phyloP scores from a whole-genome alignment of 1,140 invertebrate species.

The Drosophila cardini region DNA sequence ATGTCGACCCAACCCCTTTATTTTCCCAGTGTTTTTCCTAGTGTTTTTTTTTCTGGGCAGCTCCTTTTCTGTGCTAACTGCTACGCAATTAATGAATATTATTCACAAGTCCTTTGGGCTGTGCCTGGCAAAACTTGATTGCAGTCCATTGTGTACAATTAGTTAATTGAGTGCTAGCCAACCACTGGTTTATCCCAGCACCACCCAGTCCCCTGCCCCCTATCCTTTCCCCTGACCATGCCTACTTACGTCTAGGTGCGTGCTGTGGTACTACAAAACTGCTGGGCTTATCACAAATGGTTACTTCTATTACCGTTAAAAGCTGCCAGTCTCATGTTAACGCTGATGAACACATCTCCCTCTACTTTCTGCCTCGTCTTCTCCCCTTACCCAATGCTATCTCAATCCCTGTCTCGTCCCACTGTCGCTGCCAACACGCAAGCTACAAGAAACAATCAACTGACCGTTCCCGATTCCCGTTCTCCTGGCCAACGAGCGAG shows the following conservation, averaged over 20 bases:
- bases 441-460: slow-evolving; percentile 54
- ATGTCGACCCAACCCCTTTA: slow-evolving; percentile 46
- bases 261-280: slow-evolving; percentile 22
- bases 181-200: slow-evolving; percentile 34
- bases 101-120: slow-evolving; percentile 50
- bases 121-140: slow-evolving; percentile 34
- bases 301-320: slow-evolving; percentile 49
- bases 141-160: slow-evolving; percentile 74
- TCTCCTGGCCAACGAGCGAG: slow-evolving; percentile 7
- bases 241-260: slow-evolving; percentile 20
- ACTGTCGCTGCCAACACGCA: slow-evolving; percentile 34
- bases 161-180: slow-evolving; percentile 76
- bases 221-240: slow-evolving; percentile 7
- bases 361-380: background rate
- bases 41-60: background rate
- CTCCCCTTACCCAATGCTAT: background rate
- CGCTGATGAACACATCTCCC: slow-evolving; percentile 55
- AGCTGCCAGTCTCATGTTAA: slow-evolving; percentile 49
- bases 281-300: slow-evolving; percentile 49
- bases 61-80: slow-evolving; percentile 55
- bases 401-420: slow-evolving; percentile 2
- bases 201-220: background rate
- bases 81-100: slow-evolving; percentile 64
- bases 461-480: slow-evolving; percentile 24
- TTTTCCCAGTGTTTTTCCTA: too few relatives aligned